Evolutionary conservation across 2,797 vertebrate genomes (phyloP).

Genomic region (Spatula clypeata): DNA sequence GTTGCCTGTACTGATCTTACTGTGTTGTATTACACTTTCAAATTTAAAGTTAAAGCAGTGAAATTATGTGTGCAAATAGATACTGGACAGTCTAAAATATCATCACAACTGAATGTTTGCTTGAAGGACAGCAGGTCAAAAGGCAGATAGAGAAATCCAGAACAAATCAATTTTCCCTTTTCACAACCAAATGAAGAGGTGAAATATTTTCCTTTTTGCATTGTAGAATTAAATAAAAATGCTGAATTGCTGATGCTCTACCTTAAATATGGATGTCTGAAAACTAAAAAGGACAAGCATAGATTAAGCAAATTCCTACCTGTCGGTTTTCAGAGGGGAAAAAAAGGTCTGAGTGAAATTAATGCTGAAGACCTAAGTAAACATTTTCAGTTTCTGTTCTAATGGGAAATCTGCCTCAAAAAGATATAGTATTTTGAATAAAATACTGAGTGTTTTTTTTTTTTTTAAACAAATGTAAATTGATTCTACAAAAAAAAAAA

Average conservation of each 20-base stretch:
- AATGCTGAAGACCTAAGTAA: slow-evolving; percentile 20
- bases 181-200: background rate
- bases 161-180: slow-evolving; percentile 4
- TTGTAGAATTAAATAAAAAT: background rate
- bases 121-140: slow-evolving; percentile 74
- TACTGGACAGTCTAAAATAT: slow-evolving; percentile 12
- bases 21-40: background rate
- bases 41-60: background rate
- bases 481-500: background rate
- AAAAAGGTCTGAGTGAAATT: background rate
- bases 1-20: background rate
- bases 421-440: background rate
- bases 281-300: background rate
- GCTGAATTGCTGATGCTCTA: background rate
- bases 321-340: background rate
- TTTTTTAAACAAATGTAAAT: background rate
- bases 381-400: background rate
- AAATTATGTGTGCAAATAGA: background rate
- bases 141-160: slow-evolving; percentile 47
- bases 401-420: background rate
- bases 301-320: slow-evolving; percentile 16
- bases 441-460: background rate
- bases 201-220: background rate
- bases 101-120: background rate
- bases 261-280: background rate